phyloP scores from a whole-genome alignment of 2,797 vertebrate species.

The Euthynnus affinis region DNA sequence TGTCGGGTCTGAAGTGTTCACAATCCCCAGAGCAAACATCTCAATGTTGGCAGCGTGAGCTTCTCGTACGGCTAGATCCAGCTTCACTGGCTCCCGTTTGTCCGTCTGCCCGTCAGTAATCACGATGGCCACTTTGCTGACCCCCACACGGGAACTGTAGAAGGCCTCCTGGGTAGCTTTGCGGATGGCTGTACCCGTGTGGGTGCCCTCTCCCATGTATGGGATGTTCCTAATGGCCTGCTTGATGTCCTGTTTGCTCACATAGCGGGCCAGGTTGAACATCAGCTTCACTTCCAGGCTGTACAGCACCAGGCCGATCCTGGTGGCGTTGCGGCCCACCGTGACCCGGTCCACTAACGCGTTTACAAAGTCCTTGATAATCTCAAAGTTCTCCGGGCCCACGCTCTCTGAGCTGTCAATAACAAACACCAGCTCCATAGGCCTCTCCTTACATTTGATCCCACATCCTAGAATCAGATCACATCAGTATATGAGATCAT shows the following conservation, averaged over 20 bases:
- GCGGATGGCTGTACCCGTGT: slow-evolving; percentile 92
- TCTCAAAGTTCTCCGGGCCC: slow-evolving; percentile 94
- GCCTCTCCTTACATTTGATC: slow-evolving; percentile 93
- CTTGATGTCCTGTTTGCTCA: slow-evolving; percentile 88
- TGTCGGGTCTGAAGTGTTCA: slow-evolving; percentile 89
- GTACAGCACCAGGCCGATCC: slow-evolving; percentile 92
- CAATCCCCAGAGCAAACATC: slow-evolving; percentile 93
- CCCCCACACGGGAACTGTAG: slow-evolving; percentile 87
- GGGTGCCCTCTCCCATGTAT: slow-evolving; percentile 94
- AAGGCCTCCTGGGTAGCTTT: slow-evolving; percentile 93
- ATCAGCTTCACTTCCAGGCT: slow-evolving; percentile 91
- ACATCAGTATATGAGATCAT: slow-evolving; percentile 56
- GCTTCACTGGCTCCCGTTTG: slow-evolving; percentile 90
- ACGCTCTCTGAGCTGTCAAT: slow-evolving; percentile 96
- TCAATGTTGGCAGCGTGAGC: slow-evolving; percentile 92
- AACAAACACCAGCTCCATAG: slow-evolving; percentile 96
- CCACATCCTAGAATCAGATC: slow-evolving; percentile 88
- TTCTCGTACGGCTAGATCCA: slow-evolving; percentile 90
- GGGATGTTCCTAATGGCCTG: slow-evolving; percentile 89
- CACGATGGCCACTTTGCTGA: slow-evolving; percentile 92
- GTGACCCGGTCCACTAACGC: slow-evolving; percentile 92
- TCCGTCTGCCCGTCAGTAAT: slow-evolving; percentile 93
- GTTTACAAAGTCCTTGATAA: slow-evolving; percentile 93
- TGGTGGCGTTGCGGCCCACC: slow-evolving; percentile 90
- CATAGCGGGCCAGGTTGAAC: slow-evolving; percentile 89